phyloP scores from a whole-genome alignment of 1,140 invertebrate genomes.

The Sycobia sp. region DNA sequence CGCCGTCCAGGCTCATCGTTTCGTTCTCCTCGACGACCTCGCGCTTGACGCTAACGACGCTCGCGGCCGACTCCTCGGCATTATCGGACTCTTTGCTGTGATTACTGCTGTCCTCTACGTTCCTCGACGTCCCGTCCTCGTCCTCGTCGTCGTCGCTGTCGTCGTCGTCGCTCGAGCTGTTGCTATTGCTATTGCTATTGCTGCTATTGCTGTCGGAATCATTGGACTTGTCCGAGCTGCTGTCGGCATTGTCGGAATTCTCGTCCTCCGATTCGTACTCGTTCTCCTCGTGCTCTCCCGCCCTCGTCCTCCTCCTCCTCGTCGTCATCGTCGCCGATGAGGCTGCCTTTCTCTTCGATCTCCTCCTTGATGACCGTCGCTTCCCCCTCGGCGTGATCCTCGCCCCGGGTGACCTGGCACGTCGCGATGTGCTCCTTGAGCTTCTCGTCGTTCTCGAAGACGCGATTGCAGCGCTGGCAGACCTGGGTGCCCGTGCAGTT shows the following conservation, averaged over 20 bases:
- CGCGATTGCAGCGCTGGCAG: conserved; percentile 52
- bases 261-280: conserved; percentile 38
- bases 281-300: conserved; percentile 19
- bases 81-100: conserved; percentile 39
- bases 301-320: conserved; percentile 42
- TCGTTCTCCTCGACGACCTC: conserved; percentile 27
- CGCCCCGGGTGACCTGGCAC: conserved; percentile 39
- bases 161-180: conserved; percentile 40
- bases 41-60: not conserved
- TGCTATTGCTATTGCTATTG: conserved; percentile 30
- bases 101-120: conserved; percentile 32
- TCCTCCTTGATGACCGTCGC: conserved; percentile 10
- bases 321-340: conserved; percentile 46
- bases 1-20: conserved; percentile 32
- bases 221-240: conserved; percentile 45
- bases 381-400: conserved; percentile 32
- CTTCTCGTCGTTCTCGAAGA: conserved; percentile 51
- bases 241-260: conserved; percentile 40
- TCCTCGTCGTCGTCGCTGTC: conserved; percentile 44
- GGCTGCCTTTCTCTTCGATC: conserved; percentile 43
- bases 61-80: conserved; percentile 6
- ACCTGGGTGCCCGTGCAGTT: conserved; percentile 56
- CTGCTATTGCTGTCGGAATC: conserved; percentile 46
- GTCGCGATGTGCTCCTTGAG: conserved; percentile 48
- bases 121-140: conserved; percentile 44